These are phyloP conservation scores for Felis catus DNA, from an alignment of 2,113 vertebrate species.

Conservation along the genomic window DNA sequence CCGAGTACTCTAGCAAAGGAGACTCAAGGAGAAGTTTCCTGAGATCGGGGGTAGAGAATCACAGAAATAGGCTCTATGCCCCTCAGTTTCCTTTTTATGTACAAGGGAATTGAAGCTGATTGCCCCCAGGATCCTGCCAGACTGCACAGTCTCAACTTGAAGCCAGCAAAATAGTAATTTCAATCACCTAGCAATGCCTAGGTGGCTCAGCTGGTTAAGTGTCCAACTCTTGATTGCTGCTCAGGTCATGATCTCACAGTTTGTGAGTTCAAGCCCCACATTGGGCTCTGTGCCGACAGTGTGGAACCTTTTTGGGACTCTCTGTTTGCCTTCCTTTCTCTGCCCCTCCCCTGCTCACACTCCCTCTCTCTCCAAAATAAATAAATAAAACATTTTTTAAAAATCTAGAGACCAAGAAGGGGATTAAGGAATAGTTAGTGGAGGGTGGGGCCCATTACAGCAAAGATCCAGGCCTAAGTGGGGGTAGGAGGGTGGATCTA, in stretches of 20 bases:
- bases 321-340: no score
- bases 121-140: not conserved
- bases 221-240: no score
- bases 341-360: no score
- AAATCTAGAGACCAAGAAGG: not conserved
- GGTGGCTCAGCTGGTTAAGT: no score
- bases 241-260: no score
- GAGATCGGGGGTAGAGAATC: not conserved
- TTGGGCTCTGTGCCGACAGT: no score
- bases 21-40: not conserved
- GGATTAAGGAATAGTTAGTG: not conserved
- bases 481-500: accelerated
- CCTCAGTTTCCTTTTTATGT: not conserved
- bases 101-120: not conserved
- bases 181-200: no score
- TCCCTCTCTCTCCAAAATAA: no score
- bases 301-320: no score
- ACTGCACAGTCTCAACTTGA: not conserved
- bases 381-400: no score
- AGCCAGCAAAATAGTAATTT: not conserved
- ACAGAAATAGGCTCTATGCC: not conserved
- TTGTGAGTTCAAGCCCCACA: no score
- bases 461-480: not conserved
- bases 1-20: not conserved
- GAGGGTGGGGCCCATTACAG: not conserved